A percentile compares a stretch with the other conserved stretches of the same genome.
These are phyloP conservation scores for Drosophila lacteicornis DNA, from an alignment of 1,140 invertebrate genomes.

Conservation along the genomic window DNA sequence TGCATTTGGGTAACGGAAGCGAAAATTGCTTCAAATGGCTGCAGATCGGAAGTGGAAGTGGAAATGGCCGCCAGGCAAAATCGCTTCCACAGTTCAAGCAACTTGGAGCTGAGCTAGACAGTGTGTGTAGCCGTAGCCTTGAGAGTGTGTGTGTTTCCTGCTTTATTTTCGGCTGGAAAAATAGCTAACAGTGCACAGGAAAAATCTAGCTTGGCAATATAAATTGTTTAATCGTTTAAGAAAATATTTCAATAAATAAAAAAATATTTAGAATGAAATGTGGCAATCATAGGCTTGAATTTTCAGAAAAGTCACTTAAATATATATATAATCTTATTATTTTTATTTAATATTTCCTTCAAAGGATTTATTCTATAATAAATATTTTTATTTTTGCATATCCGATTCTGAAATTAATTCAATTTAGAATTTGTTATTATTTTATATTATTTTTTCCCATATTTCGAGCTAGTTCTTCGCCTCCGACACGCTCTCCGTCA, in stretches of 20 bases:
- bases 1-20: conserved; percentile 66
- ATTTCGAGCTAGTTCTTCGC: background rate
- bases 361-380: no score
- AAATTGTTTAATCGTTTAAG: no score
- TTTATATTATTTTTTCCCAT: background rate
- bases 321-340: no score
- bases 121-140: background rate
- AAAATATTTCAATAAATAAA: no score
- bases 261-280: no score
- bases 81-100: conserved; percentile 44
- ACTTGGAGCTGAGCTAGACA: conserved; percentile 3
- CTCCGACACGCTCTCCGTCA: conserved; percentile 4
- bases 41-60: conserved; percentile 59
- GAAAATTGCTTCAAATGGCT: conserved; percentile 72
- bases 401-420: no score
- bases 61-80: conserved; percentile 62
- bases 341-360: no score
- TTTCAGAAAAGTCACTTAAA: no score
- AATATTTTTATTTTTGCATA: no score
- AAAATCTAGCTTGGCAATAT: background rate
- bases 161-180: conserved; percentile 7
- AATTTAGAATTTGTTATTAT: no score
- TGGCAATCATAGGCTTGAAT: no score
- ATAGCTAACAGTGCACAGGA: background rate
- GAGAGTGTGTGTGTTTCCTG: background rate